Base-by-base conservation (phyloP, 2,797 vertebrate genomes). In the Myoxocephalus aenaeus region DNA sequence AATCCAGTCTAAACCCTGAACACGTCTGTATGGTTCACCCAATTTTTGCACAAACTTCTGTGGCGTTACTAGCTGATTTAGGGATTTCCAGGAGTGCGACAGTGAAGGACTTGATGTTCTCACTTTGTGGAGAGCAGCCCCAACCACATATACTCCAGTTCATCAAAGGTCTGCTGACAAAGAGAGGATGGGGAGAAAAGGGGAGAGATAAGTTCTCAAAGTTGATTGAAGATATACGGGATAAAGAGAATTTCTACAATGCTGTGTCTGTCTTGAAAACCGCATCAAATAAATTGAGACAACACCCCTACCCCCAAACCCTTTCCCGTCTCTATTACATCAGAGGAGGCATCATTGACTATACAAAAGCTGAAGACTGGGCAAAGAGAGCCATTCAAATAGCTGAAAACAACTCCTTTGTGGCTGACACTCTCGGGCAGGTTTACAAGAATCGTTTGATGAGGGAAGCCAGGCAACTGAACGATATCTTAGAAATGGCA, bases 381-480 rank as follows among this genome's bases (percentile, higher is more conserved):
- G 87, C 85, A 48, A 62, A 29, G 2, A 0, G 0, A 32, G 82
- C 87, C 9, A 89, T 89, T 20, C 0, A 0, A 32, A 73, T 25
- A 78, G 80, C 62, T 13, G 65, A 12, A 51, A n/a, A 32, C 4
- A 86, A 59, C 73, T 90, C 85, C 2, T 79, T 73, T 13, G 7
- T 68, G 0, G 84, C 89, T 2, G 84, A 87, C 73, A 89, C 87
- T 42, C 80, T 89, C 8, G 87, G 85, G 1, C 85, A 87, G 38
- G 1, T 90, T 51, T 20, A 86, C n/a, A 89, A 86, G 63, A 62
- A 72, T 7, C 0, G 0, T 22, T 74, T 90, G 5, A 4, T 10
- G 20, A 11, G 1, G 5, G 0, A 0, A 2, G 9, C n/a, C 9
- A 0, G 0, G 1, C 0, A 2, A 7, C 4, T 0, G 1, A 0